Conservation (phyloP, 2,113 vertebrate genomes). For the Hippocampus barbouri region DNA sequence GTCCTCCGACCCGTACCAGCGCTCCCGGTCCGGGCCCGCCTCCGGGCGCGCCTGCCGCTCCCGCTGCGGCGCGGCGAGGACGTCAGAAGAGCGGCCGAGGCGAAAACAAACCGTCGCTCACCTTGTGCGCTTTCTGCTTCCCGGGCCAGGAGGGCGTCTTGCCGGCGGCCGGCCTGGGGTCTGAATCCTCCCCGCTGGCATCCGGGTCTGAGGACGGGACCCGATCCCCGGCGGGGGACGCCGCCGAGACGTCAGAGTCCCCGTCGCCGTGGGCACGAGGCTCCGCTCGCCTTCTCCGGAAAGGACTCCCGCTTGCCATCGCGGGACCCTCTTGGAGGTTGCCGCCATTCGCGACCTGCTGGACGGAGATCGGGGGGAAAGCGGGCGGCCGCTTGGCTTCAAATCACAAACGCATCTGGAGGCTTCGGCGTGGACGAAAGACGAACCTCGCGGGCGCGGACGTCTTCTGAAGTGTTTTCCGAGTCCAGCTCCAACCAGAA, state of each 20-base stretch:
- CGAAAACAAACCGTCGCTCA: constrained; percentile 11
- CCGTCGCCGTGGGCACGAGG: constrained; percentile 29
- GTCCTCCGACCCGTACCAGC: constrained; percentile 95
- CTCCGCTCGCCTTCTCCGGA: constrained; percentile 26
- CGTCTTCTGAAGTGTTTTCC: constrained; percentile 79
- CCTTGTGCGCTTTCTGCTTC: constrained; percentile 37
- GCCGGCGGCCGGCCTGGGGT: constrained; percentile 33
- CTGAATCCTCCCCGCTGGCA: constrained; percentile 63
- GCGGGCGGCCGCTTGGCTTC: neutral
- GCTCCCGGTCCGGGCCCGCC: constrained; percentile 48
- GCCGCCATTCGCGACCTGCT: constrained; percentile 57
- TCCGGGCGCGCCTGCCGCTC: constrained; percentile 1
- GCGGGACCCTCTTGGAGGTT: constrained; percentile 45
- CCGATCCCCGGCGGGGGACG: constrained; percentile 55
- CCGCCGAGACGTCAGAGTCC: constrained; percentile 58
- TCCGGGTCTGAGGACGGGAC: constrained; percentile 58
- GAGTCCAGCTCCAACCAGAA: constrained; percentile 84
- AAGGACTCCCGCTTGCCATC: constrained; percentile 61
- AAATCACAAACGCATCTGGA: neutral
- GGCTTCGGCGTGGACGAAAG: neutral
- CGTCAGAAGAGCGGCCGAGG: neutral
- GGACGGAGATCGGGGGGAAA: neutral
- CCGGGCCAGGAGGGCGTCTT: constrained; percentile 48
- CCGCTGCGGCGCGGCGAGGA: constrained; percentile 3
- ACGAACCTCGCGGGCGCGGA: constrained; percentile 76